Evolutionary conservation across 2,797 vertebrate genomes (phyloP).

Genomic region (Cyprinodon diabolis): DNA sequence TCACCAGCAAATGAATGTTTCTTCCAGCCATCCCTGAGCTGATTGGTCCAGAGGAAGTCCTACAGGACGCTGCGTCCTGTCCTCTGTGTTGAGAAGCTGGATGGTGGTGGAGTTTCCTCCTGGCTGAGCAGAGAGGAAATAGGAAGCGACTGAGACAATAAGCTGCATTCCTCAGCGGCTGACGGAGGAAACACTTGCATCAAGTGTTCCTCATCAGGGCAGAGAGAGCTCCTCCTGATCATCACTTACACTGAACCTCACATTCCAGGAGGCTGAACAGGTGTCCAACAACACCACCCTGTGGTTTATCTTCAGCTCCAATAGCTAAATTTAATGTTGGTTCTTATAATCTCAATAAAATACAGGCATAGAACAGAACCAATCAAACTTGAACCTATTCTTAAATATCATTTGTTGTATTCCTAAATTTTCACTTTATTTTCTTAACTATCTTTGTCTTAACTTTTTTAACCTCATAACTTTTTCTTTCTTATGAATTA

Average conservation of each 20-base stretch:
- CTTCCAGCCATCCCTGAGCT: neutral
- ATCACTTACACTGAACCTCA: neutral
- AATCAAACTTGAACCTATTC: too few relatives aligned
- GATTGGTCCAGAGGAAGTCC: slow-evolving; percentile 22
- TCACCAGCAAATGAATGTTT: neutral
- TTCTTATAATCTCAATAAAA: neutral
- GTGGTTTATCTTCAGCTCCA: neutral
- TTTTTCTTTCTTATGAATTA: too few relatives aligned
- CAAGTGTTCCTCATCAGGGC: slow-evolving; percentile 47
- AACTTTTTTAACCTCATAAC: too few relatives aligned
- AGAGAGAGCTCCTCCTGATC: slow-evolving; percentile 5
- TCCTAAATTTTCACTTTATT: neutral
- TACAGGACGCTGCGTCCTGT: slow-evolving; percentile 34
- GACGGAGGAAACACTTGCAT: slow-evolving; percentile 54
- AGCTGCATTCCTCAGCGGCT: slow-evolving; percentile 59
- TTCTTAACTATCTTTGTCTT: too few relatives aligned
- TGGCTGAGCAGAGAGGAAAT: slow-evolving; percentile 74
- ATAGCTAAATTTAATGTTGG: neutral
- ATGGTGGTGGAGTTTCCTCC: slow-evolving; percentile 73
- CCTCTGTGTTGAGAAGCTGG: slow-evolving; percentile 55
- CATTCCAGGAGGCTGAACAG: neutral
- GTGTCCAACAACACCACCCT: slow-evolving; percentile 1
- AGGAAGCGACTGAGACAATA: slow-evolving; percentile 82
- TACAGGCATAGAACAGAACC: too few relatives aligned
- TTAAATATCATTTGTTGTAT: too few relatives aligned